Percentiles rank a stretch among this genome's conserved stretches.
phyloP scores from a whole-genome alignment of 2,888 invertebrate genomes.

The Homarus gammarus region DNA sequence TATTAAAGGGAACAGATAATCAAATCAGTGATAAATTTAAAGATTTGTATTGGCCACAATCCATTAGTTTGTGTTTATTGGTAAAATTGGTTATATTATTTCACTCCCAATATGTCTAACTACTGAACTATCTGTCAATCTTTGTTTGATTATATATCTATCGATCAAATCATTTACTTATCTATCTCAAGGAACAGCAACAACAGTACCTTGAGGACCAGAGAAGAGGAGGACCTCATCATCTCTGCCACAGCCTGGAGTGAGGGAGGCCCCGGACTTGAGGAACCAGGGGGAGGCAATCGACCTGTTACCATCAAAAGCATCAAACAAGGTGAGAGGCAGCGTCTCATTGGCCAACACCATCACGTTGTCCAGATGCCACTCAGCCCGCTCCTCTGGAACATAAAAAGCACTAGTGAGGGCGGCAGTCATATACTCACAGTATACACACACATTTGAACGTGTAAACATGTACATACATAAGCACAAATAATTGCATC shows the following conservation, averaged over 20 bases:
- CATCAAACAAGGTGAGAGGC: slow-evolving; percentile 79
- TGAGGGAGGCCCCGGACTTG: slow-evolving; percentile 21
- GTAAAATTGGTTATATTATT: too few species aligned
- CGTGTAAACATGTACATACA: background rate
- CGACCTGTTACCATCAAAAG: slow-evolving; percentile 76
- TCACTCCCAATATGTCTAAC: too few species aligned
- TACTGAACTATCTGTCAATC: too few species aligned
- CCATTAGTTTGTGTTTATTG: too few species aligned
- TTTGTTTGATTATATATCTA: too few species aligned
- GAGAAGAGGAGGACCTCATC: slow-evolving; percentile 42
- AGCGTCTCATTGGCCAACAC: slow-evolving; percentile 79
- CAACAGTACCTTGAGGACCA: slow-evolving; percentile 12
- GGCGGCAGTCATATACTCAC: background rate
- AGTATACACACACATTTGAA: background rate
- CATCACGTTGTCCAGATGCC: slow-evolving; percentile 80
- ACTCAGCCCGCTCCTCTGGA: slow-evolving; percentile 78
- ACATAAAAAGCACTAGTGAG: too few species aligned
- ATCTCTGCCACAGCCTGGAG: slow-evolving; percentile 11
- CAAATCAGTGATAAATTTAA: too few species aligned
- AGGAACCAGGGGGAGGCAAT: slow-evolving; percentile 76
- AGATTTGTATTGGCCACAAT: too few species aligned
- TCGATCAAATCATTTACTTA: too few species aligned
- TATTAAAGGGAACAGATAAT: too few species aligned
- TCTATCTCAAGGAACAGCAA: background rate
- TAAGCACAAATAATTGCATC: too few species aligned